Evolutionary conservation across 2,888 invertebrate species (phyloP).

Genomic region (Dysmachus trigonus): DNA sequence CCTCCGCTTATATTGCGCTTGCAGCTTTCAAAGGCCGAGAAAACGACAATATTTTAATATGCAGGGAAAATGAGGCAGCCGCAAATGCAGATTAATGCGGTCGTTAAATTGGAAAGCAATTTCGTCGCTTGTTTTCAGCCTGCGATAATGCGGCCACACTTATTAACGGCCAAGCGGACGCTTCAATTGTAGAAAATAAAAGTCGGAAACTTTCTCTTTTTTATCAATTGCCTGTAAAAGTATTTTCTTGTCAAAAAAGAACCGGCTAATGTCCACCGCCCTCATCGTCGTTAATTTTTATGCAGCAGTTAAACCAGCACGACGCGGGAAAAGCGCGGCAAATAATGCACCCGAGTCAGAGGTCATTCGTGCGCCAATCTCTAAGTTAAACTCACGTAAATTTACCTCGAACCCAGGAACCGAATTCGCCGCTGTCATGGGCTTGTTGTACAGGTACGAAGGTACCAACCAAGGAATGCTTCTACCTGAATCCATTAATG

Average conservation of each 20-base stretch:
- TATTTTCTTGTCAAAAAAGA: conserved; percentile 31
- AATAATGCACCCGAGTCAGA: conserved; percentile 33
- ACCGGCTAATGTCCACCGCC: conserved; percentile 29
- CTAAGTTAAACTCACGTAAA: conserved; percentile 36
- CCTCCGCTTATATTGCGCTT: conserved; percentile 2
- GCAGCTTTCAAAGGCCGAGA: neutral
- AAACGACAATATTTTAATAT: conserved; percentile 25
- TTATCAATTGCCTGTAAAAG: conserved; percentile 35
- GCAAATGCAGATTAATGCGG: conserved; percentile 35
- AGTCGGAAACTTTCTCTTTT: conserved; percentile 38
- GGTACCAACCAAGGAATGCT: conserved; percentile 6
- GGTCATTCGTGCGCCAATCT: conserved; percentile 43
- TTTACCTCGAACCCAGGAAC: neutral
- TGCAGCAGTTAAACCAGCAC: neutral
- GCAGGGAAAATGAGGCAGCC: neutral
- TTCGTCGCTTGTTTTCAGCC: conserved; percentile 20
- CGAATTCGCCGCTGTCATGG: neutral
- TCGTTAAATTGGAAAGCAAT: conserved; percentile 37
- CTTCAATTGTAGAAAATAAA: conserved; percentile 34
- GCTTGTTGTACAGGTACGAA: neutral
- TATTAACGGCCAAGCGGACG: neutral
- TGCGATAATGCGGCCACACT: neutral
- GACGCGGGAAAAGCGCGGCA: neutral
- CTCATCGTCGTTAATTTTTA: conserved; percentile 38
- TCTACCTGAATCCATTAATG: conserved; percentile 21